phyloP scores from a whole-genome alignment of 2,888 invertebrate species.

The Tetramorium bicarinatum region DNA sequence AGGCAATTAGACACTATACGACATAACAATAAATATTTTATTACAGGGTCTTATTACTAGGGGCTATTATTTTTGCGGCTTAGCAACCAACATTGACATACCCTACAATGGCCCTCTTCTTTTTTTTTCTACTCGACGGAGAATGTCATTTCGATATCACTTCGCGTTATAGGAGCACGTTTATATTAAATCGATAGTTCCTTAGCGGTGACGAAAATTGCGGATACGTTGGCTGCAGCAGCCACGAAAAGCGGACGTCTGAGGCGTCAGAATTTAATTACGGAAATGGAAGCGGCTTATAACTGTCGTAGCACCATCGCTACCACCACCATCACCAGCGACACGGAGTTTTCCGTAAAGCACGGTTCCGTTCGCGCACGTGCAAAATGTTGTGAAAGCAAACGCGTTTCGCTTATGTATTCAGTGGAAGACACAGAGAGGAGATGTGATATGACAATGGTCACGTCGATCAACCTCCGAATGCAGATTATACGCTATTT shows the following conservation, averaged over 20 bases:
- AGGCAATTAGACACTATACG: conserved; percentile 38
- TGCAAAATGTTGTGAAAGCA: conserved; percentile 53
- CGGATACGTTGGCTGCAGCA: conserved; percentile 50
- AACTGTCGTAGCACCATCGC: conserved; percentile 53
- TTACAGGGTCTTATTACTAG: neutral
- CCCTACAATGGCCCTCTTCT: neutral
- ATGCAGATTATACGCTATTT: conserved; percentile 48
- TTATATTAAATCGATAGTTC: conserved; percentile 60
- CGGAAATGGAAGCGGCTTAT: conserved; percentile 69
- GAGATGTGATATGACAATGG: conserved; percentile 54
- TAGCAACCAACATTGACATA: neutral
- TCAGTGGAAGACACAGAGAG: conserved; percentile 44
- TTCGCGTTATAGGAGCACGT: conserved; percentile 29
- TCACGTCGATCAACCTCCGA: conserved; percentile 52
- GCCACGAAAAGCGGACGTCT: conserved; percentile 59
- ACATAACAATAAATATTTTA: conserved; percentile 46
- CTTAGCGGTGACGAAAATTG: conserved; percentile 52
- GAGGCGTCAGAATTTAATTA: conserved; percentile 70
- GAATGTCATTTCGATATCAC: conserved; percentile 50
- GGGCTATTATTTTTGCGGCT: conserved; percentile 20
- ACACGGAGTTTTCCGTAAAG: conserved; percentile 45
- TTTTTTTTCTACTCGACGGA: conserved; percentile 13
- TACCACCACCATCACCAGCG: neutral
- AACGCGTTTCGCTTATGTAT: conserved; percentile 44
- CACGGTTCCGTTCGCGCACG: conserved; percentile 38